A percentile compares a stretch with the other conserved stretches of the same genome.
These are phyloP conservation scores for Litoditis marina DNA, from an alignment of 2,888 invertebrate species.

Conservation along the genomic window DNA sequence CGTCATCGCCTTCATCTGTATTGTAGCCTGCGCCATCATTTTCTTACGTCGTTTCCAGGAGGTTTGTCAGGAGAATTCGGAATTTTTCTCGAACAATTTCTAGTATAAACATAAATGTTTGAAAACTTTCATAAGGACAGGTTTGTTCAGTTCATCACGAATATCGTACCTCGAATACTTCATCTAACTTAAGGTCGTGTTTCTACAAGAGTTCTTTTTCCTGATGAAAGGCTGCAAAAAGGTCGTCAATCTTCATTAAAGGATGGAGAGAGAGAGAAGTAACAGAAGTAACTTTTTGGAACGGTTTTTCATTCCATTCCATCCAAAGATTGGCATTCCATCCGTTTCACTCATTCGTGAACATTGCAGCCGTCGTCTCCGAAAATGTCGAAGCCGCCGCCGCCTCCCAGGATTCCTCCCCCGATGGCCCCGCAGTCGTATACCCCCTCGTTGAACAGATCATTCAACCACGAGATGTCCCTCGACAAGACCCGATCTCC, in stretches of 20 bases:
- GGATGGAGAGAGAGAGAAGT: too few relatives aligned
- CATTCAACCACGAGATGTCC: constrained; percentile 3
- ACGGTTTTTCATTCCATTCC: too few relatives aligned
- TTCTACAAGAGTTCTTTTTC: too few relatives aligned
- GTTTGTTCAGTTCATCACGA: too few relatives aligned
- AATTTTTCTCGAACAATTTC: not conserved
- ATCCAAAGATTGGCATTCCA: too few relatives aligned
- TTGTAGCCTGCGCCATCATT: constrained; percentile 35
- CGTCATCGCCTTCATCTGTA: constrained; percentile 20
- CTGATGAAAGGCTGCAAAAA: too few relatives aligned
- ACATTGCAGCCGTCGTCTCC: constrained; percentile 9
- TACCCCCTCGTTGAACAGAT: constrained; percentile 25
- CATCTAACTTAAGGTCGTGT: too few relatives aligned
- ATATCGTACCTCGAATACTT: too few relatives aligned
- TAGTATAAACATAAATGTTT: not conserved
- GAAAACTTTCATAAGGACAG: too few relatives aligned
- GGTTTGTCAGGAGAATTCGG: constrained; percentile 7
- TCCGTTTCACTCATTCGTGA: not conserved
- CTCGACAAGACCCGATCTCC: constrained; percentile 25
- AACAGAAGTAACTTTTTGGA: not conserved
- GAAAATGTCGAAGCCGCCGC: constrained; percentile 36
- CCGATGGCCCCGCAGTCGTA: constrained; percentile 44
- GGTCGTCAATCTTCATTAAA: too few relatives aligned
- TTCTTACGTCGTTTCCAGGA: constrained; percentile 35
- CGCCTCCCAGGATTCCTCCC: constrained; percentile 53